A percentile compares a stretch with the other conserved stretches of the same genome.
These are phyloP conservation scores for Elegia similella DNA, from an alignment of 2,888 invertebrate species.

Conservation along the genomic window DNA sequence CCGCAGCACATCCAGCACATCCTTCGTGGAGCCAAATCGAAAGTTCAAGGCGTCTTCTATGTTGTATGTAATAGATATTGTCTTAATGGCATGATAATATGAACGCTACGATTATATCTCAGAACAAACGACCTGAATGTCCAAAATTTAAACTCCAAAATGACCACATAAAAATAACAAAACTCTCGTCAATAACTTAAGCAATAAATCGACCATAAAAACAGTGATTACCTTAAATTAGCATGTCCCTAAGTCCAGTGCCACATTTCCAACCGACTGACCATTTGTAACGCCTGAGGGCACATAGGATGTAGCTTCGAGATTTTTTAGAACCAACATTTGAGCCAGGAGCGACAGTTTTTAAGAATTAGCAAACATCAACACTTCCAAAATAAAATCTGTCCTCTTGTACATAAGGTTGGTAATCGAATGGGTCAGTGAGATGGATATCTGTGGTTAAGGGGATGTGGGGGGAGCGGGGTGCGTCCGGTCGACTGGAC, in stretches of 20 bases:
- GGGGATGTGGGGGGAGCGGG: constrained; percentile 40
- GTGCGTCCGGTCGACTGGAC: constrained; percentile 69
- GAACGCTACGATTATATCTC: background rate
- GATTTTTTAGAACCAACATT: constrained; percentile 46
- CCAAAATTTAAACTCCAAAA: background rate
- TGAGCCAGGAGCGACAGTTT: constrained; percentile 47
- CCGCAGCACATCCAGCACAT: no score
- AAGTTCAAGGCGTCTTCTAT: no score
- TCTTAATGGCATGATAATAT: no score
- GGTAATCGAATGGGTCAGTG: background rate
- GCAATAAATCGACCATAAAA: constrained; percentile 30
- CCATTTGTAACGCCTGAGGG: constrained; percentile 42
- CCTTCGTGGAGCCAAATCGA: no score
- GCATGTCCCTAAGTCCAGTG: constrained; percentile 44
- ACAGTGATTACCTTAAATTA: constrained; percentile 33
- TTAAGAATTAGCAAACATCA: constrained; percentile 23
- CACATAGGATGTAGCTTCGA: constrained; percentile 43
- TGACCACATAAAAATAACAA: background rate
- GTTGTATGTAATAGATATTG: no score
- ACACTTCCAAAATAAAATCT: constrained; percentile 1
- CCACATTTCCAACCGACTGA: constrained; percentile 38
- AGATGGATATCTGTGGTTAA: constrained; percentile 20
- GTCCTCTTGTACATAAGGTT: background rate
- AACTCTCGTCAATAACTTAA: background rate
- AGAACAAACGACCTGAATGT: background rate